Evolutionary conservation across 2,888 invertebrate genomes (phyloP).

Genomic region (Laothoe populi): DNA sequence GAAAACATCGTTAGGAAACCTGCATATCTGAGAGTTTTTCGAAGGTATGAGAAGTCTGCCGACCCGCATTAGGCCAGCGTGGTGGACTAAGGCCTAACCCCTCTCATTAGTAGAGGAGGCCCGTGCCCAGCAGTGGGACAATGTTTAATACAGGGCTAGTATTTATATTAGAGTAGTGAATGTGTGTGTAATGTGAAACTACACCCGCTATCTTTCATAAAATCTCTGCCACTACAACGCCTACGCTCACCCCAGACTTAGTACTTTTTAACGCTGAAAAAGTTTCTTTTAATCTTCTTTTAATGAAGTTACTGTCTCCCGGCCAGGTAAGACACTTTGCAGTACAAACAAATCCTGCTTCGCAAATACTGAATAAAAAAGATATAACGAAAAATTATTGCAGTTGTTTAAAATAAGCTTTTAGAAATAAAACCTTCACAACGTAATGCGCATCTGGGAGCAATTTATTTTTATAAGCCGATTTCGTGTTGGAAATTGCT

Average conservation of each 20-base stretch:
- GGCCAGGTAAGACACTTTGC: constrained; percentile 58
- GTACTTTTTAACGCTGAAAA: constrained; percentile 57
- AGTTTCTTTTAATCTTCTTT: constrained; percentile 74
- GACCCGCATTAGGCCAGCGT: too few species aligned
- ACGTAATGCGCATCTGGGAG: constrained; percentile 10
- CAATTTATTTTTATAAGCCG: constrained; percentile 26
- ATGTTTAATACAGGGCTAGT: too few species aligned
- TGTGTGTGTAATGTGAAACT: too few species aligned
- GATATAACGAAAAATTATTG: constrained; percentile 33
- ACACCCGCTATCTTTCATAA: constrained; percentile 48
- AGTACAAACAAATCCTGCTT: constrained; percentile 54
- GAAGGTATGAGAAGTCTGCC: too few species aligned
- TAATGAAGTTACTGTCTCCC: constrained; percentile 68
- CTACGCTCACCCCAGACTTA: constrained; percentile 42
- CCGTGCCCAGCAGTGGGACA: too few species aligned
- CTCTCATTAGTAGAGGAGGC: too few species aligned
- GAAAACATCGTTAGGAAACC: too few species aligned
- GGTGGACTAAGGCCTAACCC: too few species aligned
- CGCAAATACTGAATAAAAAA: constrained; percentile 33
- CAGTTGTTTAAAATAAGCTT: constrained; percentile 32
- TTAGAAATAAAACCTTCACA: constrained; percentile 18
- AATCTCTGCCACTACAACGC: constrained; percentile 45
- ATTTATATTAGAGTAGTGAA: too few species aligned
- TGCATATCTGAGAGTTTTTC: too few species aligned
- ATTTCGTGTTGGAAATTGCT: constrained; percentile 28